A percentile compares a stretch with the other conserved stretches of the same genome.
These are phyloP conservation scores for Microctonus hyperodae DNA, from an alignment of 2,888 invertebrate species.

Conservation along the genomic window DNA sequence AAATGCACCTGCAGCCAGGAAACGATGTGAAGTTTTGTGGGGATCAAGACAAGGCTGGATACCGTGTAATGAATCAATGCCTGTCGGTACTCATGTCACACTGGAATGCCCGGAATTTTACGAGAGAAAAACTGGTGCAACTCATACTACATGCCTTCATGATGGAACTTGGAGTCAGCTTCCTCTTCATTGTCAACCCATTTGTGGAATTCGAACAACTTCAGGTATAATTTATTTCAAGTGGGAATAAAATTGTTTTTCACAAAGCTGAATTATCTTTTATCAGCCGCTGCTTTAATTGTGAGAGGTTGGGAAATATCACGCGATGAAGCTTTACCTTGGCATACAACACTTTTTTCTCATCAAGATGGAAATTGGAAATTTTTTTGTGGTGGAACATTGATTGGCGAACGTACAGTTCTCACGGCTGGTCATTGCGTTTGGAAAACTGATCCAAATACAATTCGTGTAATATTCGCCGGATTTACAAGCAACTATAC, in stretches of 20 bases:
- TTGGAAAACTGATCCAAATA: constrained; percentile 56
- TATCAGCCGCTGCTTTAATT: constrained; percentile 52
- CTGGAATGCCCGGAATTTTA: constrained; percentile 60
- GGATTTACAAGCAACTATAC: constrained; percentile 57
- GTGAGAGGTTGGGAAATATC: constrained; percentile 60
- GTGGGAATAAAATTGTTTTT: too few relatives aligned
- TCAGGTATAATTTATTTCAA: too few relatives aligned
- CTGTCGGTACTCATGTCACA: constrained; percentile 54
- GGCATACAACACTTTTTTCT: constrained; percentile 68
- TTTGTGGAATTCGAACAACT: constrained; percentile 47
- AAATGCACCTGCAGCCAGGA: constrained; percentile 40
- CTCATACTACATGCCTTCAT: constrained; percentile 54
- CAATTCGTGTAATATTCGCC: constrained; percentile 56
- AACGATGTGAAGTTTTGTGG: constrained; percentile 51
- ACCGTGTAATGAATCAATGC: constrained; percentile 52
- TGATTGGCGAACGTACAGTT: constrained; percentile 63
- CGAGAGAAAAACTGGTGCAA: constrained; percentile 47
- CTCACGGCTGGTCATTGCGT: constrained; percentile 64
- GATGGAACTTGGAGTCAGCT: constrained; percentile 62
- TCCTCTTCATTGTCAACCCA: constrained; percentile 59
- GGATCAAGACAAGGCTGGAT: constrained; percentile 52
- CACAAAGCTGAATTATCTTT: neutral
- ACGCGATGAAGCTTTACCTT: constrained; percentile 63
- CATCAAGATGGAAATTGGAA: constrained; percentile 60
- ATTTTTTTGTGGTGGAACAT: constrained; percentile 68